Evolutionary conservation across 1,140 invertebrate genomes (phyloP).

Genomic region (Propsilocerus akamusi): DNA sequence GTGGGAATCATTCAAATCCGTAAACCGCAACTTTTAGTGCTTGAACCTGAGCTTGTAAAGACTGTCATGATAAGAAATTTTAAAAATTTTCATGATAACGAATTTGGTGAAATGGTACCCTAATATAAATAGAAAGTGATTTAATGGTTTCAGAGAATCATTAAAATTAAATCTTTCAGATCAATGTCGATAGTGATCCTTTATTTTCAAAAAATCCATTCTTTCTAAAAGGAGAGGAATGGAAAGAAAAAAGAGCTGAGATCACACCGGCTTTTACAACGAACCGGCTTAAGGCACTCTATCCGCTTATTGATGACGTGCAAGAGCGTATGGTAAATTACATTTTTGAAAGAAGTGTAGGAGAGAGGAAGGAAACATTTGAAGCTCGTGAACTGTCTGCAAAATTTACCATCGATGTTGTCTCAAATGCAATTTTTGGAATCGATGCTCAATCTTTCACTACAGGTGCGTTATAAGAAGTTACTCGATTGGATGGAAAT

Average conservation of each 20-base stretch:
- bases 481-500: too few relatives aligned
- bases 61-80: conserved; percentile 2
- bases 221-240: conserved; percentile 1
- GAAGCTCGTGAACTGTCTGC: conserved; percentile 13
- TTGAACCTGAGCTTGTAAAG: not conserved
- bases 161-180: not conserved
- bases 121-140: too few relatives aligned
- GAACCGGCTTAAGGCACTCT: not conserved
- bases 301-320: not conserved
- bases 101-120: not conserved
- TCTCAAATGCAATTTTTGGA: conserved; percentile 27
- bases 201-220: conserved; percentile 5
- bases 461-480: too few relatives aligned
- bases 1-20: not conserved
- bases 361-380: not conserved
- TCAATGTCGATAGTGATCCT: not conserved
- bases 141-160: too few relatives aligned
- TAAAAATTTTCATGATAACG: conserved; percentile 4
- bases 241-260: conserved; percentile 4
- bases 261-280: conserved; percentile 5
- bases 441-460: conserved; percentile 21
- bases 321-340: not conserved
- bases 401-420: conserved; percentile 28
- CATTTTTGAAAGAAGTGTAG: not conserved
- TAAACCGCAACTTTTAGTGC: not conserved